Percentiles rank a stretch among this genome's conserved stretches.
Evolutionary conservation across 2,113 vertebrate genomes (phyloP).

Genomic region (Equus przewalskii): DNA sequence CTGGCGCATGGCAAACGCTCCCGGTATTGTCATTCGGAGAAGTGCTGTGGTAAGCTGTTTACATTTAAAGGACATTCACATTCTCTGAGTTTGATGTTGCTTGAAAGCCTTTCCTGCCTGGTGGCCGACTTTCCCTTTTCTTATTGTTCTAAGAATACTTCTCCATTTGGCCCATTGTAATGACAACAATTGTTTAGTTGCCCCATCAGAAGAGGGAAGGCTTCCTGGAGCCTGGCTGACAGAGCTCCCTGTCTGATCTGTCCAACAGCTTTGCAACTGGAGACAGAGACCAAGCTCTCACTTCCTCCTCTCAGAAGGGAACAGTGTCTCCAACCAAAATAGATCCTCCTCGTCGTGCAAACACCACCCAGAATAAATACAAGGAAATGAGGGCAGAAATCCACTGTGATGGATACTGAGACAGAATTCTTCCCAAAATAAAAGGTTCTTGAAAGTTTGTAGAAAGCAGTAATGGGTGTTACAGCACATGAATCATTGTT

Average conservation of each 20-base stretch:
- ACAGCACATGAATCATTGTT: not conserved
- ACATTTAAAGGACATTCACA: slow-evolving; percentile 7
- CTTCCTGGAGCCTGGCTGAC: slow-evolving; percentile 72
- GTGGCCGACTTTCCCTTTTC: slow-evolving; percentile 77
- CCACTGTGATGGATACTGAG: not conserved
- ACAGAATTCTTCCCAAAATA: slow-evolving; percentile 47
- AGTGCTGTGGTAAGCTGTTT: slow-evolving; percentile 47
- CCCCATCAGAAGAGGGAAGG: slow-evolving; percentile 57
- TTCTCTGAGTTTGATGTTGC: slow-evolving; percentile 48
- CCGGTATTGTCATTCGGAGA: slow-evolving; percentile 59
- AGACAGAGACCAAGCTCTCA: slow-evolving; percentile 55
- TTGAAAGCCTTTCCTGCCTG: slow-evolving; percentile 69
- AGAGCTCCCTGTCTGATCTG: slow-evolving; percentile 59
- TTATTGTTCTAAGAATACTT: slow-evolving; percentile 76
- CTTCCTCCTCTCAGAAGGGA: slow-evolving; percentile 75
- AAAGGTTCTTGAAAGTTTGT: not conserved
- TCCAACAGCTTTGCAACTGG: slow-evolving; percentile 51
- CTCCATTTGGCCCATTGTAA: slow-evolving; percentile 73
- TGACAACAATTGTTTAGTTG: slow-evolving; percentile 73
- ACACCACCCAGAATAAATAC: slow-evolving; percentile 65
- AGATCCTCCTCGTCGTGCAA: slow-evolving; percentile 46
- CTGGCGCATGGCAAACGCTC: not conserved
- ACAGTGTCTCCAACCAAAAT: slow-evolving; percentile 74
- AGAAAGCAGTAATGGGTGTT: not conserved
- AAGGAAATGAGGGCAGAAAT: slow-evolving; percentile 73